Conservation (phyloP, 2,797 vertebrate species). For the Danio albolineatus region DNA sequence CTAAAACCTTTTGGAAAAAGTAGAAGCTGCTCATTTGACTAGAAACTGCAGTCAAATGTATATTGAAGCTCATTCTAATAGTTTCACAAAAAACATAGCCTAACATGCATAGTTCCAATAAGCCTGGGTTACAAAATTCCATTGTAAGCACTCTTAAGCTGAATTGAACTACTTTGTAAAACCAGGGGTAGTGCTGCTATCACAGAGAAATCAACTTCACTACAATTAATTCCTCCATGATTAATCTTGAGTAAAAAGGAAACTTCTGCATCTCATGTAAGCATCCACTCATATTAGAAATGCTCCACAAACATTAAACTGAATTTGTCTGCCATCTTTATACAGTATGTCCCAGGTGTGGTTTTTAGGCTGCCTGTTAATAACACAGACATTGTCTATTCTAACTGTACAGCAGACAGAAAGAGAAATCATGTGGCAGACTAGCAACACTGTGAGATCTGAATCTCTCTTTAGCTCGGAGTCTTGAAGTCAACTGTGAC, state of each 20-base stretch:
- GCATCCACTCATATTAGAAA: neutral
- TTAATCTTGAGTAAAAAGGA: neutral
- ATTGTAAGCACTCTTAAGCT: no score
- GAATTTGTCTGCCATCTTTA: neutral
- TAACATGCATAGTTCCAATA: no score
- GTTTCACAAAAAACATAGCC: no score
- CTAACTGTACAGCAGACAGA: neutral
- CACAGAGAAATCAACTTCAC: neutral
- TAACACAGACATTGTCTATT: neutral
- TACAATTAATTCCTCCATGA: neutral
- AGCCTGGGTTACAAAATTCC: no score
- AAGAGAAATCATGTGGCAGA: conserved; percentile 6
- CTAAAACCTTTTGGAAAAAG: no score
- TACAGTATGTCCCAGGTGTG: neutral
- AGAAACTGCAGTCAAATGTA: no score
- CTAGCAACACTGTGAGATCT: conserved; percentile 30
- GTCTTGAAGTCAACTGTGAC: conserved; percentile 49
- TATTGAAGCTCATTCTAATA: no score
- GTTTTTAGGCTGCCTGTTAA: neutral
- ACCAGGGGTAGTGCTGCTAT: neutral
- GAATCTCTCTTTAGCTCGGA: conserved; percentile 34
- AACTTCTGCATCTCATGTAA: neutral
- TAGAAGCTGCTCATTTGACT: no score
- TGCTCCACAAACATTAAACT: neutral
- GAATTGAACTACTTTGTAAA: neutral